Evolutionary conservation across 2,888 invertebrate genomes (phyloP), one percentile per base, ranked within the genome.

Genomic region (Dysmachus trigonus): DNA sequence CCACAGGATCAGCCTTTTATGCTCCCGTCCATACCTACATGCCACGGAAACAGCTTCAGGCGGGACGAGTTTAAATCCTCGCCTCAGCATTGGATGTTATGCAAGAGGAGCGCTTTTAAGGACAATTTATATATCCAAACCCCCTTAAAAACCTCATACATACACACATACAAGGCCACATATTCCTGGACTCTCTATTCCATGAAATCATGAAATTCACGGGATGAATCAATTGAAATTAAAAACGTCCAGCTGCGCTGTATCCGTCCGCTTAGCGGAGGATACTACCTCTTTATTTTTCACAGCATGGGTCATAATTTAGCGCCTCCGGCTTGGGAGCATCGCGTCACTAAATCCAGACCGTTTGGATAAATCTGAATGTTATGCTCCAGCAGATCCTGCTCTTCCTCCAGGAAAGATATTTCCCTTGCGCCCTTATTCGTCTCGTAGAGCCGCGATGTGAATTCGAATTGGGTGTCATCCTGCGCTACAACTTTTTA

Each of bases 1-100:
- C 47, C 27, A 47, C 79, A 27, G 51, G 51, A 79, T 79, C 79
- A 79, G 79, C 79, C 27, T 27, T 79, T 79, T 79, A 22, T 47
- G 47, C 13, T 79, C 22, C 13, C 6, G 1, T 51, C 27, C 15
- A 30, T 47, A 79, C 47, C 30, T 51, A 79, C 47, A 51, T 51
- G 41, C 22, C 27, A 79, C 22, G 22, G 76, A 79, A 51, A 73
- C 35, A 73, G 15, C 15, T 33, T 31, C 33, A 15, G 35, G 13
- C 6, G 47, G 47, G n/a, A 4, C 33, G 2, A 41, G 38, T 41
- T 31, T 41, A 73, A n/a, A 18, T 30, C 3, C 30, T 33, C n/a
- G n/a, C 73, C 13, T n/a, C 18, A 30, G n/a, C n/a, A 13, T 15
- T n/a, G 73, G 31, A 13, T 35, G 35, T 73, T 73, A 73, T 35